Conservation (phyloP, 2,113 vertebrate genomes). For the Helogale parvula region DNA sequence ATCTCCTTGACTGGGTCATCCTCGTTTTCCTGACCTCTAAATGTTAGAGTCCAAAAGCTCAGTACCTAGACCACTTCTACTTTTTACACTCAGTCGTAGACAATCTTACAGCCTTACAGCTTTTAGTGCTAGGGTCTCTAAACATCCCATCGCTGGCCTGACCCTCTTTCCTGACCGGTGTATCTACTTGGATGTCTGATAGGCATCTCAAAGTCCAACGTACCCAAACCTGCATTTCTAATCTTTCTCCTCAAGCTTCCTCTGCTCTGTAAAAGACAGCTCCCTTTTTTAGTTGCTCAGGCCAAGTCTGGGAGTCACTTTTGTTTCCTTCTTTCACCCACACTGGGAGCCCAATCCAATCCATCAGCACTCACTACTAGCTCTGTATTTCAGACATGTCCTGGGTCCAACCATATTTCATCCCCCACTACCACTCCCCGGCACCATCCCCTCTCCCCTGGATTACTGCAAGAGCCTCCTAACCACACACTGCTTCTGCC, state of each 20-base stretch:
- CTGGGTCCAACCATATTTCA: not conserved
- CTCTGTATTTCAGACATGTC: not conserved
- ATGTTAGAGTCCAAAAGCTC: not conserved
- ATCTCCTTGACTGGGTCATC: not conserved
- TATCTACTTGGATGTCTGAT: not conserved
- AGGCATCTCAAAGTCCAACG: not conserved
- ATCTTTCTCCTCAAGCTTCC: not conserved
- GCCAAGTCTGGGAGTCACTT: not conserved
- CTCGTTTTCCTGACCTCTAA: not conserved
- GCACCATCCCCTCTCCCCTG: not conserved
- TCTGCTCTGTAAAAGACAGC: not conserved
- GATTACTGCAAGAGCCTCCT: not conserved
- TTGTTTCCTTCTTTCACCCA: not conserved
- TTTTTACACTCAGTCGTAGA: not conserved
- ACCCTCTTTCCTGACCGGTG: not conserved
- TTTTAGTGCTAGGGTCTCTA: not conserved
- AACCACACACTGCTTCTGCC: not conserved
- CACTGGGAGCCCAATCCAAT: not conserved
- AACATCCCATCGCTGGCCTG: not conserved
- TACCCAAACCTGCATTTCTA: not conserved
- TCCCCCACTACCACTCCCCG: not conserved
- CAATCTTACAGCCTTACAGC: not conserved
- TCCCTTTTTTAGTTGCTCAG: not conserved
- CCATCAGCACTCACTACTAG: not conserved
- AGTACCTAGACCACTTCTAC: not conserved